Evolutionary conservation across 2,888 invertebrate species (phyloP), one percentile per base, ranked within the genome.

Genomic region (Taenaris catops): DNA sequence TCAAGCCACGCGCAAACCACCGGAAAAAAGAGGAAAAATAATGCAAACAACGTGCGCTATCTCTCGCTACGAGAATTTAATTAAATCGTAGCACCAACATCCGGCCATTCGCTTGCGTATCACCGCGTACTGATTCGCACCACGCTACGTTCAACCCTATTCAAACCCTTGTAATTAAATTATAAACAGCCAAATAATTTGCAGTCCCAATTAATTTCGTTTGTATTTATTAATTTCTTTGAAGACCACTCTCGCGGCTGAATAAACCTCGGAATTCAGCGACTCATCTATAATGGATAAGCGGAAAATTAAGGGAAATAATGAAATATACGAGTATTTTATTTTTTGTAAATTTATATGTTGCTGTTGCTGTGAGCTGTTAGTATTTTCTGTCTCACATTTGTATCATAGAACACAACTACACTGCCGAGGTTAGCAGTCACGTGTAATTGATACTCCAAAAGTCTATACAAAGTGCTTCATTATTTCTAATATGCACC

Each of bases 11-110:
- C 46, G 49, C 44, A 49, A 51, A 19, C 55, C 50, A 49, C 43
- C 48, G 54, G 44, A 39, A 62, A 64, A 67, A 64, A 58, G 50
- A 18, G 34, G 49, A 55, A 57, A 48, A 47, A 42, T 48, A 48
- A 40, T 46, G 42, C 52, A 44, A 37, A 47, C 45, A 38, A 35
- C 41, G 52, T 46, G 47, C 47, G 51, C 55, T 55, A 58, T 63
- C 59, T 63, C 55, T 40, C 53, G 46, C 54, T 53, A 63, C 58
- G 60, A 63, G 66, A 54, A 68, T 72, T 74, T 74, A 71, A 75
- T 76, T 75, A 72, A 78, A 76, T 65, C 53, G 56, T 59, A 60
- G 56, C 56, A 54, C 58, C 67, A 53, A 58, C 56, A 55, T 51
- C 53, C 52, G 60, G 55, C 31, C 41, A 37, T 32, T 39, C 41